These are phyloP conservation scores for Drosophila neocordata DNA, from an alignment of 1,140 invertebrate genomes.

Conservation along the genomic window DNA sequence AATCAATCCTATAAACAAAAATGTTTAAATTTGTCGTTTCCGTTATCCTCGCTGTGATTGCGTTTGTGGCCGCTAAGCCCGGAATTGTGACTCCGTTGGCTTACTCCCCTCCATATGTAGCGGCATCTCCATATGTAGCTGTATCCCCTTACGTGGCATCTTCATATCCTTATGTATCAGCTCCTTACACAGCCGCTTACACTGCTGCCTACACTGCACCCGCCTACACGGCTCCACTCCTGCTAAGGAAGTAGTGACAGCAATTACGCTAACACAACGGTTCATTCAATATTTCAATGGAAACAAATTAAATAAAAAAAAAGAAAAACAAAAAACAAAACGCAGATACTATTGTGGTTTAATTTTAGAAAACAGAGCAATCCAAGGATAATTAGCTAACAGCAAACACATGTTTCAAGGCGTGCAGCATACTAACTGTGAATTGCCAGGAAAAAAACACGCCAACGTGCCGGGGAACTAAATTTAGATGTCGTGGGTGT, in stretches of 20 bases:
- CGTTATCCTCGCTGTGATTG: constrained; percentile 68
- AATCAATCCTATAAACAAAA: constrained; percentile 43
- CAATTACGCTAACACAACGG: constrained; percentile 1
- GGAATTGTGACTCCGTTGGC: constrained; percentile 75
- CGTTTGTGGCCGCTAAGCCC: constrained; percentile 69
- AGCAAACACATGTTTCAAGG: constrained; percentile 40
- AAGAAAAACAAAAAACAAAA: too few relatives aligned
- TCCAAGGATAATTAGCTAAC: constrained; percentile 17
- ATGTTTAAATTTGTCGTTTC: constrained; percentile 77
- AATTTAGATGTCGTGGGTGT: constrained; percentile 43
- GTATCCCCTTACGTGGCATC: constrained; percentile 54
- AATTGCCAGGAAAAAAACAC: constrained; percentile 1
- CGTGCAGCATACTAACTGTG: constrained; percentile 26
- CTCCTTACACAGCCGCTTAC: constrained; percentile 65
- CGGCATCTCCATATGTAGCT: constrained; percentile 49
- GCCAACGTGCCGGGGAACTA: constrained; percentile 38
- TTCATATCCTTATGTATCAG: constrained; percentile 58
- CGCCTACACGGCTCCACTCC: constrained; percentile 53
- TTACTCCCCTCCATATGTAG: constrained; percentile 57
- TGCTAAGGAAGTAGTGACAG: constrained; percentile 75
- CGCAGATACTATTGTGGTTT: constrained; percentile 2
- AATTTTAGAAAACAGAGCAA: constrained; percentile 19
- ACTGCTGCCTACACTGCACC: constrained; percentile 65
- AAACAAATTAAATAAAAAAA: constrained; percentile 24
- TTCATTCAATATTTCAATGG: constrained; percentile 15